These are phyloP conservation scores for Cyrtorhinus lividipennis DNA, from an alignment of 1,140 invertebrate species.

Conservation along the genomic window DNA sequence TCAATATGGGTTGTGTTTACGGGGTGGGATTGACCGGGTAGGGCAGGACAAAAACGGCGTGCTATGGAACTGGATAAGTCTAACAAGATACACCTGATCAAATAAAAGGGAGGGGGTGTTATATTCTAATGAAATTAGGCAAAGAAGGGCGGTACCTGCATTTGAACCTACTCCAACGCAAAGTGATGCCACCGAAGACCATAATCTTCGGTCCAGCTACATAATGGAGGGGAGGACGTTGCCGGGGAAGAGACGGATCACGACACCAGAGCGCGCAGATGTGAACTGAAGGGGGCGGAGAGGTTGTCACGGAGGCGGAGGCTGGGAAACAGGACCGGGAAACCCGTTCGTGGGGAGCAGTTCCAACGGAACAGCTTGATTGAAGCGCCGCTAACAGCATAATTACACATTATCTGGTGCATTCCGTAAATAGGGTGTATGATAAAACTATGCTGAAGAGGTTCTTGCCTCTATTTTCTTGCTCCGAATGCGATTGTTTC, in stretches of 20 bases:
- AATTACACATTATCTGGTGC: no score
- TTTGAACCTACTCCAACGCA: neutral
- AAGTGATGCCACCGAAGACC: conserved; percentile 4
- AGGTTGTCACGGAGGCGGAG: no score
- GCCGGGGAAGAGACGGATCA: neutral
- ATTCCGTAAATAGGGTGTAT: no score
- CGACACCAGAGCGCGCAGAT: neutral
- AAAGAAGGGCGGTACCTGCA: neutral
- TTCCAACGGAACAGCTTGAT: no score
- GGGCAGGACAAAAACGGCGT: neutral
- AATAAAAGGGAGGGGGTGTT: neutral
- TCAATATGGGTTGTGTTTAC: conserved; percentile 1
- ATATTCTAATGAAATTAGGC: neutral
- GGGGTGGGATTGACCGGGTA: neutral
- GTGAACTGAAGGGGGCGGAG: neutral
- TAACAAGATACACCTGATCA: neutral
- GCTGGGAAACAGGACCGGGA: no score
- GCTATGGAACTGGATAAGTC: neutral
- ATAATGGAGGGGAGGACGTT: neutral
- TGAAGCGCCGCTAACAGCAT: no score
- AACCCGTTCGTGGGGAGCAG: no score
- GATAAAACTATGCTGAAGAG: no score
- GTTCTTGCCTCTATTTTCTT: no score
- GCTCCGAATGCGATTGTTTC: no score
- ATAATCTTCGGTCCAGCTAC: neutral